phyloP scores from a whole-genome alignment of 2,797 vertebrate genomes.

The Acanthornis magna region DNA sequence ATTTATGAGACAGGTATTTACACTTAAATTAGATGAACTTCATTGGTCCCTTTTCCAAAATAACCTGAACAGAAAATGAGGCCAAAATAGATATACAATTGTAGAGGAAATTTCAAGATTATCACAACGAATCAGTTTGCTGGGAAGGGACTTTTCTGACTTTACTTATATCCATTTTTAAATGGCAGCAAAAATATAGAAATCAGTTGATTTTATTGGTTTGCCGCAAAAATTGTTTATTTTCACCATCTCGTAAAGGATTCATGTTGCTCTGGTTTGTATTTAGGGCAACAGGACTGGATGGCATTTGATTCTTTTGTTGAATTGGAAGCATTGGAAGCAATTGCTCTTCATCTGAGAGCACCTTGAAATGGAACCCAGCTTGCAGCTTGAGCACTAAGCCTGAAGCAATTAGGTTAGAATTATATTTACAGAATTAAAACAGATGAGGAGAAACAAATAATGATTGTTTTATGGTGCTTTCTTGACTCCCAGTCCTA shows the following conservation, averaged over 20 bases:
- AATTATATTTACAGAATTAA: not conserved
- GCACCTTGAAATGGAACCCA: not conserved
- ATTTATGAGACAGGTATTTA: not conserved
- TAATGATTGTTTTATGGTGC: not conserved
- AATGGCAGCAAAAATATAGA: not conserved
- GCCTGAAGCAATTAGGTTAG: not conserved
- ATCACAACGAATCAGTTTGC: not conserved
- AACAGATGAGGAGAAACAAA: not conserved
- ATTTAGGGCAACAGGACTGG: not conserved
- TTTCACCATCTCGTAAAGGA: not conserved
- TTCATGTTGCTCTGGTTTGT: not conserved
- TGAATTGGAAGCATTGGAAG: not conserved
- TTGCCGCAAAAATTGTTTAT: not conserved
- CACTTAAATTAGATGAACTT: not conserved
- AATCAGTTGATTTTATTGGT: not conserved
- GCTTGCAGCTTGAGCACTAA: not conserved
- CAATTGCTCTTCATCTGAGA: not conserved
- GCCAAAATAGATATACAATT: not conserved
- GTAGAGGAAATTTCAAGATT: not conserved
- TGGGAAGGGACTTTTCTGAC: not conserved
- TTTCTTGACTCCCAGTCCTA: not conserved
- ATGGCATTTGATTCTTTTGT: not conserved
- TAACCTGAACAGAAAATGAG: not conserved
- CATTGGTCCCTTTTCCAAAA: not conserved
- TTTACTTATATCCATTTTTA: not conserved